phyloP scores from a whole-genome alignment of 2,888 invertebrate species.

The Drosophila neonasuta region DNA sequence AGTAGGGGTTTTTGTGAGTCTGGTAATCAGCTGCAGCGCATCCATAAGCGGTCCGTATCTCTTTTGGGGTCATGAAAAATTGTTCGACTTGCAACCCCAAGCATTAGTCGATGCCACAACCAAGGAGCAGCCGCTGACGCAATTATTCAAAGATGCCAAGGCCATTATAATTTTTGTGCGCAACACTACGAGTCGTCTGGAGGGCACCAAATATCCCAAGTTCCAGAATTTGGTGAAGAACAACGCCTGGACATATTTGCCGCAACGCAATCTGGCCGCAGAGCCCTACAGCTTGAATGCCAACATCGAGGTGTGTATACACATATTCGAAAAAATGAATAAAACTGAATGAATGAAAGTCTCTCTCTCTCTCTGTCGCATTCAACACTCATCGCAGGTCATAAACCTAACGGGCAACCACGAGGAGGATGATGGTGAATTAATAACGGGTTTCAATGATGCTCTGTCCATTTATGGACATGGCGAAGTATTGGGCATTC shows the following conservation, averaged over 20 bases:
- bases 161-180: constrained; percentile 85
- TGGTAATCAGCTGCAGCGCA: constrained; percentile 75
- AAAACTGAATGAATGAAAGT: too few species aligned
- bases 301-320: constrained; percentile 84
- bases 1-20: constrained; percentile 60
- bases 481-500: constrained; percentile 84
- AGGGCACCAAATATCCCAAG: constrained; percentile 84
- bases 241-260: constrained; percentile 83
- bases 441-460: constrained; percentile 84
- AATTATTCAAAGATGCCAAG: constrained; percentile 84
- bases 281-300: constrained; percentile 85
- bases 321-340: neutral
- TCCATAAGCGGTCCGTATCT: constrained; percentile 85
- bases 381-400: constrained; percentile 80
- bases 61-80: constrained; percentile 84
- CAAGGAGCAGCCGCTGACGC: constrained; percentile 84
- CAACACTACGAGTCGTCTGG: constrained; percentile 84
- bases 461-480: constrained; percentile 84
- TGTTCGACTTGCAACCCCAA: constrained; percentile 83
- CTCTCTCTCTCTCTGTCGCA: neutral
- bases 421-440: constrained; percentile 85
- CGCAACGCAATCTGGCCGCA: constrained; percentile 84
- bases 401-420: constrained; percentile 83
- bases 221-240: constrained; percentile 84
- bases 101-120: constrained; percentile 83